Percentiles rank a stretch among this genome's conserved stretches.
These are phyloP conservation scores for Pollenia amentaria DNA, from an alignment of 2,888 invertebrate species.

Conservation along the genomic window DNA sequence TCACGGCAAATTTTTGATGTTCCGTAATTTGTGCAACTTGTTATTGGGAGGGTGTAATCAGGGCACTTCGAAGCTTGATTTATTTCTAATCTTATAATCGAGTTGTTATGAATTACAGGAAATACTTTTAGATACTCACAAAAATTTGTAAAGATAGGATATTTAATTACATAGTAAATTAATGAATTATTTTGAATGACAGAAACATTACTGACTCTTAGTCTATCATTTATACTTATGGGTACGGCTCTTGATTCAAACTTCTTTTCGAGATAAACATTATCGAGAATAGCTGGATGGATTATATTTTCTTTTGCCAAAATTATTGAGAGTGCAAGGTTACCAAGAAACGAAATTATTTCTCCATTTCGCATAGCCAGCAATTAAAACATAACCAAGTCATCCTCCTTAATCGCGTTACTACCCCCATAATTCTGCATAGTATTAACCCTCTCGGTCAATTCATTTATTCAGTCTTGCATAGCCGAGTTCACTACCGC, in stretches of 20 bases:
- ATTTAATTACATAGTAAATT: conserved; percentile 28
- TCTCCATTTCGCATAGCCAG: conserved; percentile 27
- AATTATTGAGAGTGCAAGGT: conserved; percentile 35
- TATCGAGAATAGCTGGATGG: conserved; percentile 43
- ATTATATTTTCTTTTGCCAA: conserved; percentile 39
- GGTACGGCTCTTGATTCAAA: conserved; percentile 30
- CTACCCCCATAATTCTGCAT: background rate
- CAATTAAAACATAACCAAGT: conserved; percentile 10
- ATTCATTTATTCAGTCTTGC: conserved; percentile 31
- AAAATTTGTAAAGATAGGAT: conserved; percentile 17
- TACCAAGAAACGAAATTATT: conserved; percentile 37
- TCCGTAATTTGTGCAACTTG: background rate
- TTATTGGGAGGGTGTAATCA: no score
- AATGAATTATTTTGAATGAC: background rate
- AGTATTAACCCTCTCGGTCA: background rate
- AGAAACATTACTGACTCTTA: conserved; percentile 35
- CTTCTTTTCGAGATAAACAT: background rate
- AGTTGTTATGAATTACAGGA: conserved; percentile 21
- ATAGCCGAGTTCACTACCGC: conserved; percentile 12
- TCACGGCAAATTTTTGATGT: background rate
- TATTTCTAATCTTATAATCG: background rate
- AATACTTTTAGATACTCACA: conserved; percentile 23
- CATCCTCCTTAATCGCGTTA: conserved; percentile 4
- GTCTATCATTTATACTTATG: conserved; percentile 19
- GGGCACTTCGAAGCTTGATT: no score